These are phyloP conservation scores for Drosophila tani DNA, from an alignment of 1,140 invertebrate genomes.

Conservation along the genomic window DNA sequence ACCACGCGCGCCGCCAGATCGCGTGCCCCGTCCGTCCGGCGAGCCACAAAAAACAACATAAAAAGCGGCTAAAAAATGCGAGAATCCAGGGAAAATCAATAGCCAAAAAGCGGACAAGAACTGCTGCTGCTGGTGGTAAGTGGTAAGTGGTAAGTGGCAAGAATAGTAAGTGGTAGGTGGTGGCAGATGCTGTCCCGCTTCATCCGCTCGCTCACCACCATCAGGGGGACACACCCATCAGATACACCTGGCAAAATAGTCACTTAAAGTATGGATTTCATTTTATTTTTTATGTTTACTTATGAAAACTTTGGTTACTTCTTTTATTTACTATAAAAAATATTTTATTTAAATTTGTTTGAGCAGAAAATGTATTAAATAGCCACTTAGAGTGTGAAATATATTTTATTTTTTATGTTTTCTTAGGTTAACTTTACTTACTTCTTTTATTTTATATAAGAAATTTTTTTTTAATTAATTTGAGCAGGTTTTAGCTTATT, in stretches of 20 bases:
- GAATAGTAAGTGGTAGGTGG: neutral
- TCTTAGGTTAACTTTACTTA: too few relatives aligned
- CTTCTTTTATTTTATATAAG: too few relatives aligned
- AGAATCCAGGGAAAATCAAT: constrained; percentile 50
- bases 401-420: neutral
- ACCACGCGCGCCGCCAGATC: constrained; percentile 30
- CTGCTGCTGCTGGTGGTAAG: constrained; percentile 19
- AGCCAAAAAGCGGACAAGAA: constrained; percentile 39
- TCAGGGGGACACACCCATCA: constrained; percentile 39
- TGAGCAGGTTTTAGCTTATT: neutral
- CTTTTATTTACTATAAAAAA: too few relatives aligned
- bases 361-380: too few relatives aligned
- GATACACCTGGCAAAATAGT: neutral
- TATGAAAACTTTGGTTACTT: too few relatives aligned
- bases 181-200: constrained; percentile 44
- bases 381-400: neutral
- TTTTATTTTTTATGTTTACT: neutral
- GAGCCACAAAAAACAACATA: neutral
- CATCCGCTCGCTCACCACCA: constrained; percentile 20
- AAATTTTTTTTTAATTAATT: too few relatives aligned
- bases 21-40: constrained; percentile 42
- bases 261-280: neutral
- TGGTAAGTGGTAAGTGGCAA: constrained; percentile 2
- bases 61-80: constrained; percentile 13
- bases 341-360: too few relatives aligned